Base-by-base conservation (phyloP, 2,797 vertebrate genomes). In the Otolemur crassicaudatus region DNA sequence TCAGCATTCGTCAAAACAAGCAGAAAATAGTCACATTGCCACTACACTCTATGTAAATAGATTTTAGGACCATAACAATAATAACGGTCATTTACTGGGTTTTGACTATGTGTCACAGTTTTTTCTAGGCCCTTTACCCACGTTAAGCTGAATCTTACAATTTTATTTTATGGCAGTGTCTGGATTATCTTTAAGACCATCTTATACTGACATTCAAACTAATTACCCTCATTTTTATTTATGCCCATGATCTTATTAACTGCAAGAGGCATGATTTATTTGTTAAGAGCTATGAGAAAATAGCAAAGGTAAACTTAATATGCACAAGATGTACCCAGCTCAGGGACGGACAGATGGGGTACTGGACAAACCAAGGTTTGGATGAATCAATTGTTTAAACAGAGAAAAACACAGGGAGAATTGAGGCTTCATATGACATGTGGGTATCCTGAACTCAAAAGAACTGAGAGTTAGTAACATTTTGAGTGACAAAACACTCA, bases 231-330 rank as follows among this genome's bases (percentile, higher is more conserved):
- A 49, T 49, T 81, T 95, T 88, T 72, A 20, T 91, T 79, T 79
- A 40, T 43, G 29, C 25, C 70, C 27, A 58, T 40, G 23, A 77
- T 53, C 23, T 86, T 46, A 82, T 58, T 90, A 92, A 43, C 16
- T 93, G 60, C n/a, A 90, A 87, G 63, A 91, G 40, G 23, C 31
- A 31, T 27, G 72, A 94, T 72, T 87, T 83, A 37, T 63, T 90
- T 76, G 85, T 93, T 22, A 75, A 84, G n/a, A 93, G 31, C 14
- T 83, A 69, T 75, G 43, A 88, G 46, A 76, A 94, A 67, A 86
- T 40, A n/a, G 37, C 67, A 63, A 87, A 79, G 43, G 12, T 67
- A 73, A 79, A 53, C 7, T 34, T 87, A 60, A 92, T 67, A 80
- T 12, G 19, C 12, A 19, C 2, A 2, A 7, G 58, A 9, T 13